phyloP scores from a whole-genome alignment of 2,797 vertebrate genomes.

The Neosilurus mollespiculum region DNA sequence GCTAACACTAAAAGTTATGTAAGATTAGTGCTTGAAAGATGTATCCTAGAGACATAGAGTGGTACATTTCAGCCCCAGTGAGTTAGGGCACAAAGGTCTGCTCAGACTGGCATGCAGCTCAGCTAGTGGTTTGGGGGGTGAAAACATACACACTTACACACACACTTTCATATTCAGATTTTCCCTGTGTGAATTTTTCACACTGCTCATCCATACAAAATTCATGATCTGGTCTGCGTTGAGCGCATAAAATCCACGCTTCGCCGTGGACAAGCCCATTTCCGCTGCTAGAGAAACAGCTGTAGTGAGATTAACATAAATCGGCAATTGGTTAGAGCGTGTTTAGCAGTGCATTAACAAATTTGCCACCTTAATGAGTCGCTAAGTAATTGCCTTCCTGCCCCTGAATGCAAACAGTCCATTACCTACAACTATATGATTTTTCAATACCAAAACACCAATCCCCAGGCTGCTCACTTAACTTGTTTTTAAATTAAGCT shows the following conservation, averaged over 20 bases:
- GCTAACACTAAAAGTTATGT: not conserved
- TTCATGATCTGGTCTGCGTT: constrained; percentile 51
- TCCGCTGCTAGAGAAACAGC: constrained; percentile 59
- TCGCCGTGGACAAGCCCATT: constrained; percentile 58
- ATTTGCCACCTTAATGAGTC: constrained; percentile 67
- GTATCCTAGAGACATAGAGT: not conserved
- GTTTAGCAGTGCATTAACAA: constrained; percentile 68
- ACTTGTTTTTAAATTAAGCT: constrained; percentile 53
- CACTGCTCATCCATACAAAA: constrained; percentile 54
- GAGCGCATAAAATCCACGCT: constrained; percentile 48
- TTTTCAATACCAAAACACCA: constrained; percentile 59
- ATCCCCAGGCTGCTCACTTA: constrained; percentile 58
- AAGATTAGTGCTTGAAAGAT: not conserved
- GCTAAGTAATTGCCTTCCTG: constrained; percentile 67
- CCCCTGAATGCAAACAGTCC: constrained; percentile 66
- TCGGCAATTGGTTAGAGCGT: constrained; percentile 64
- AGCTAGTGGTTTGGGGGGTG: constrained; percentile 14
- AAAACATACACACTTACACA: constrained; percentile 19
- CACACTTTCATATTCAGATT: constrained; percentile 37
- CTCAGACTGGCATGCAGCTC: constrained; percentile 15
- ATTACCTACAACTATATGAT: constrained; percentile 66
- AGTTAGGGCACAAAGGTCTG: constrained; percentile 15
- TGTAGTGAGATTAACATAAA: constrained; percentile 66
- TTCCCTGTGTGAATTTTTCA: constrained; percentile 48
- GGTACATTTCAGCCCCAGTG: constrained; percentile 18